Evolutionary conservation across 1,140 invertebrate genomes (phyloP).

Genomic region (Brachionus manjavacas): DNA sequence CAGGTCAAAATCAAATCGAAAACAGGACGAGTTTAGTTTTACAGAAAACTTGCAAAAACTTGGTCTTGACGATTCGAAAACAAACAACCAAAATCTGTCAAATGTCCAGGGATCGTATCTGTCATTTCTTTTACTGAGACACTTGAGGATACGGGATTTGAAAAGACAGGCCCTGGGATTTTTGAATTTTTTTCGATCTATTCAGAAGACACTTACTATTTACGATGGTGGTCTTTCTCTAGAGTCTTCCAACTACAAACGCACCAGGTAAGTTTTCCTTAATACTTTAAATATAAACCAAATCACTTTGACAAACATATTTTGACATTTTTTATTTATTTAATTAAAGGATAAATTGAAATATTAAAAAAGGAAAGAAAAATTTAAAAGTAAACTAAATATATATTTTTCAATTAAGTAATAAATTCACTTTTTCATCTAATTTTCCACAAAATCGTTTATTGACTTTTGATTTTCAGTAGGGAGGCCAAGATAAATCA

Average conservation of each 20-base stretch:
- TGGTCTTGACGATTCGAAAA: slow-evolving; percentile 56
- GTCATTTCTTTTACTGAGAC: slow-evolving; percentile 53
- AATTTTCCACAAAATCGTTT: too few species aligned
- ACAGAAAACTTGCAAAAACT: slow-evolving; percentile 41
- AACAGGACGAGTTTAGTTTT: slow-evolving; percentile 39
- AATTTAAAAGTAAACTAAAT: too few species aligned
- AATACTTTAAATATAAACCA: too few species aligned
- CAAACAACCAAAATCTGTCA: slow-evolving; percentile 48
- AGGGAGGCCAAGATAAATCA: too few species aligned
- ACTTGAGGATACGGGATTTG: slow-evolving; percentile 54
- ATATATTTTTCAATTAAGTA: too few species aligned
- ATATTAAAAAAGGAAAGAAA: too few species aligned
- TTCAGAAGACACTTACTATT: slow-evolving; percentile 57
- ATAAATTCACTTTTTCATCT: too few species aligned
- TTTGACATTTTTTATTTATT: too few species aligned
- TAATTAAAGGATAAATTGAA: too few species aligned
- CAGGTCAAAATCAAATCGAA: background rate
- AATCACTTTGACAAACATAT: background rate
- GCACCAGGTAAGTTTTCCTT: background rate
- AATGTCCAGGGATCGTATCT: slow-evolving; percentile 53
- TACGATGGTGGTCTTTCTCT: slow-evolving; percentile 54
- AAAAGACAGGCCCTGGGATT: slow-evolving; percentile 52
- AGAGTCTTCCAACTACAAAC: slow-evolving; percentile 47
- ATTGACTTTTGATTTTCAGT: too few species aligned
- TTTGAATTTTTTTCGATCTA: slow-evolving; percentile 57